phyloP scores from a whole-genome alignment of 2,888 invertebrate genomes.

The Drosophila stalkeri region DNA sequence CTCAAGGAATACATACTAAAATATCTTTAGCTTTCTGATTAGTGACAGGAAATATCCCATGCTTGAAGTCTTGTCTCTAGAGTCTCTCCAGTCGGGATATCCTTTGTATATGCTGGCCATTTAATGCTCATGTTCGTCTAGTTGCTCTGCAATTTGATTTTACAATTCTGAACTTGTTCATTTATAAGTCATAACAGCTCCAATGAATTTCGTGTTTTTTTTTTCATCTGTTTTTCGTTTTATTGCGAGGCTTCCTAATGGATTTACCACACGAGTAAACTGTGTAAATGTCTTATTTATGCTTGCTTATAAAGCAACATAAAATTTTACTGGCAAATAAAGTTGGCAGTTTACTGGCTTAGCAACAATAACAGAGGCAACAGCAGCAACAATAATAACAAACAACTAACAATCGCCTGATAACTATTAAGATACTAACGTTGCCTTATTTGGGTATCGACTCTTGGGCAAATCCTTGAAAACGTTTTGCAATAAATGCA shows the following conservation, averaged over 20 bases:
- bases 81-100: background rate
- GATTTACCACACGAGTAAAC: conserved; percentile 17
- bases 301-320: conserved; percentile 64
- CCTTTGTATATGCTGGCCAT: conserved; percentile 6
- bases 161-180: conserved; percentile 53
- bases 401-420: conserved; percentile 65
- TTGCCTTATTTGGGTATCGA: conserved; percentile 58
- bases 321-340: conserved; percentile 70
- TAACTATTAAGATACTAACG: conserved; percentile 77
- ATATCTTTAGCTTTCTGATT: too few relatives aligned
- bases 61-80: too few relatives aligned
- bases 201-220: background rate
- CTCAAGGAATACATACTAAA: background rate
- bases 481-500: conserved; percentile 76
- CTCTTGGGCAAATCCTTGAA: conserved; percentile 69
- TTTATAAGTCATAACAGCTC: conserved; percentile 56
- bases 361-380: conserved; percentile 27
- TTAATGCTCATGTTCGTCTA: background rate
- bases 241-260: conserved; percentile 22
- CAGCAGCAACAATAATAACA: conserved; percentile 21
- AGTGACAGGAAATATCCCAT: background rate
- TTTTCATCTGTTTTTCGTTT: background rate
- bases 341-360: conserved; percentile 40
- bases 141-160: conserved; percentile 58
- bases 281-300: conserved; percentile 73